These are phyloP conservation scores for Bryconaethiops microstoma DNA, from an alignment of 2,797 vertebrate species.

Conservation along the genomic window DNA sequence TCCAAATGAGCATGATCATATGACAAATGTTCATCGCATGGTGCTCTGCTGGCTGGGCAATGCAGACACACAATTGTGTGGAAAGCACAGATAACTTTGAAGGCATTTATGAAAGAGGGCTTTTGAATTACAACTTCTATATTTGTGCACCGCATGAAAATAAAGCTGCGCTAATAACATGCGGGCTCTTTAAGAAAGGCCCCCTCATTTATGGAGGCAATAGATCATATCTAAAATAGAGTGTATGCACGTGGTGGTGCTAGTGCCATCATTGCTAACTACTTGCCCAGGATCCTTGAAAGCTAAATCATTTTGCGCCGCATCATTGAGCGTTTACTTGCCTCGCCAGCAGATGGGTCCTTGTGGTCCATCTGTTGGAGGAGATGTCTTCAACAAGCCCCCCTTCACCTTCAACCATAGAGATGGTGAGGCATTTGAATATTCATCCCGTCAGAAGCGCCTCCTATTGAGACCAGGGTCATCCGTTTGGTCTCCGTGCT, in stretches of 20 bases:
- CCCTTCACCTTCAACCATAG: conserved; percentile 88
- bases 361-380: conserved; percentile 89
- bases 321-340: conserved; percentile 91
- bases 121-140: conserved; percentile 41
- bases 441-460: conserved; percentile 76
- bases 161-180: conserved; percentile 27
- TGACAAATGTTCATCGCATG: conserved; percentile 54
- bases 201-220: conserved; percentile 77
- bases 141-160: conserved; percentile 34
- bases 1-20: conserved; percentile 66
- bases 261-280: conserved; percentile 89
- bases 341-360: conserved; percentile 91
- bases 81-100: conserved; percentile 55
- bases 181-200: conserved; percentile 78
- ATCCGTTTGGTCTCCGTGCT: conserved; percentile 43
- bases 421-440: conserved; percentile 79
- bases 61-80: conserved; percentile 41
- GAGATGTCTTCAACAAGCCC: conserved; percentile 91
- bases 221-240: conserved; percentile 91
- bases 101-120: conserved; percentile 38
- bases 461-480: conserved; percentile 59
- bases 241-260: conserved; percentile 84
- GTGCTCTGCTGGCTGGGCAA: conserved; percentile 38
- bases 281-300: conserved; percentile 87
- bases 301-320: conserved; percentile 91